phyloP scores from a whole-genome alignment of 2,113 vertebrate species.

The Platysternon megacephalum region DNA sequence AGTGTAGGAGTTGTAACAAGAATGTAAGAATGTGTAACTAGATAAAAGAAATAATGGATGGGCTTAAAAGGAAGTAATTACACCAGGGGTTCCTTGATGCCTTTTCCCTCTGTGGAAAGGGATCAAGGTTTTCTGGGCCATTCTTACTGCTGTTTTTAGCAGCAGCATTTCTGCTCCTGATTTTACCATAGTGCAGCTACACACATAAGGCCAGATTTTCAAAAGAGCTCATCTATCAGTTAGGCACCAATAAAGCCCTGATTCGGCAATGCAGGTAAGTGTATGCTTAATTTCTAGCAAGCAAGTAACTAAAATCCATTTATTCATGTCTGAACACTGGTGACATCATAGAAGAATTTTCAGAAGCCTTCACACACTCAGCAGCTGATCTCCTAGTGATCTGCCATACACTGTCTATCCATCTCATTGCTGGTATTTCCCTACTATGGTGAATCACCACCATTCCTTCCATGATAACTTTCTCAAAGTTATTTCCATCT shows the following conservation, averaged over 20 bases:
- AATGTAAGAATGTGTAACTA: conserved; percentile 22
- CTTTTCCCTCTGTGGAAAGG: neutral
- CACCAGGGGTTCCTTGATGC: neutral
- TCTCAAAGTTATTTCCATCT: neutral
- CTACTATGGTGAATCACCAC: neutral
- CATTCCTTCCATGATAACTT: neutral
- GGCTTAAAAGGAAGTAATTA: neutral
- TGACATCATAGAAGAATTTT: neutral
- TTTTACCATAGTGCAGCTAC: neutral
- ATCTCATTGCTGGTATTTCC: neutral
- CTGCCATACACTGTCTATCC: neutral
- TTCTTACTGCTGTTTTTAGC: neutral
- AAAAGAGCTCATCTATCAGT: neutral
- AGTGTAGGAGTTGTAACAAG: neutral
- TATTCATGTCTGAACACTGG: neutral
- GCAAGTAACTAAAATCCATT: neutral
- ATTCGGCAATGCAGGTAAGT: neutral
- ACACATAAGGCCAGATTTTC: neutral
- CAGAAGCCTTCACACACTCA: neutral
- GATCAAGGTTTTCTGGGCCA: neutral
- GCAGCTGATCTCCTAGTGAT: neutral
- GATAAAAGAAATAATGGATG: conserved; percentile 6
- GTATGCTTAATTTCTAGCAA: neutral
- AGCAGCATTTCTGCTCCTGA: neutral
- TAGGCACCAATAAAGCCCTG: neutral